phyloP scores from a whole-genome alignment of 2,113 vertebrate genomes.

The Microcebus murinus region DNA sequence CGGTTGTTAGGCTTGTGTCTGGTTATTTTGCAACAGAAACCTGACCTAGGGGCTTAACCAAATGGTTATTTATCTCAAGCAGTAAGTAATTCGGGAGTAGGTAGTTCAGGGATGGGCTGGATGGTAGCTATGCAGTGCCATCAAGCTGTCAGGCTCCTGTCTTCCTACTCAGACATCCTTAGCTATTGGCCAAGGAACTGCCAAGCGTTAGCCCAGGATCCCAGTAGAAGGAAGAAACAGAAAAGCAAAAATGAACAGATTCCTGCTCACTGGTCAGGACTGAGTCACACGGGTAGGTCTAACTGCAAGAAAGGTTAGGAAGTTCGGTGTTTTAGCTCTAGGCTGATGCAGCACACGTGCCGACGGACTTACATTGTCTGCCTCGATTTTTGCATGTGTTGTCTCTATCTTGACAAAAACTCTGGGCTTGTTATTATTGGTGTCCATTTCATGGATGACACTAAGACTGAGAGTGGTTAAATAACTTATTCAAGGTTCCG shows the following conservation, averaged over 20 bases:
- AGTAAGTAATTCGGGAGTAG: not conserved
- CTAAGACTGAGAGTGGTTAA: not conserved
- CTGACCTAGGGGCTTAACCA: not conserved
- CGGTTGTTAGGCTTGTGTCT: not conserved
- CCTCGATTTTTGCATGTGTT: not conserved
- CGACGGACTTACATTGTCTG: fast-evolving
- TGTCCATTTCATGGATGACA: not conserved
- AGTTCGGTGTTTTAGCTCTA: not conserved
- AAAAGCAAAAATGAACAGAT: not conserved
- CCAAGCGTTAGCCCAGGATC: not conserved
- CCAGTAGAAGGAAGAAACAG: not conserved
- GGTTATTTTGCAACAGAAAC: not conserved
- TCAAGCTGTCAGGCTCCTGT: not conserved
- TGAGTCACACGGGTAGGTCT: not conserved
- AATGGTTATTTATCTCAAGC: not conserved
- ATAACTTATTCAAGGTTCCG: not conserved
- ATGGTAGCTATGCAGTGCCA: not conserved
- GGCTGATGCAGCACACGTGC: fast-evolving
- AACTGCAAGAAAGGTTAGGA: not conserved
- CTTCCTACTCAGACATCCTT: not conserved
- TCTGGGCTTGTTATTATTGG: not conserved
- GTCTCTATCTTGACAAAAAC: not conserved
- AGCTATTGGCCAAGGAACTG: not conserved
- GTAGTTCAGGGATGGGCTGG: not conserved
- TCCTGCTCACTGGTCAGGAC: not conserved